Evolutionary conservation across 2,797 vertebrate species (phyloP), one percentile per base, ranked within the genome.

Genomic region (Anabacerthia variegaticeps): DNA sequence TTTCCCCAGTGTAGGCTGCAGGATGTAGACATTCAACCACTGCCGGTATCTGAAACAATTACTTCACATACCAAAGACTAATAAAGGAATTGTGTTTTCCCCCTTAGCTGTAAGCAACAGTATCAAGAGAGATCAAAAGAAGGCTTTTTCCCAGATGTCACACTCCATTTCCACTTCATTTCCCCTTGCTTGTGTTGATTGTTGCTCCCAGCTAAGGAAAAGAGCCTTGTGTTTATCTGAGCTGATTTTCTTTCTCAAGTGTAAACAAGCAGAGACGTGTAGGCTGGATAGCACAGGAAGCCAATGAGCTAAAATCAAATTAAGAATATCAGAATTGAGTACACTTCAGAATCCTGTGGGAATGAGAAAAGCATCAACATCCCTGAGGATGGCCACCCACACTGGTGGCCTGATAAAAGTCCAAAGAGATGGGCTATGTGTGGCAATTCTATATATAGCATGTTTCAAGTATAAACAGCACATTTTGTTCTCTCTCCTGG

Each of bases 101-200:
- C 84, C 61, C 49, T 89, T 77, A 88, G 63, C 76, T 69, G 82
- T 81, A 93, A 73, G 22, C 51, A 93, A 75, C 28, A 85, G 51
- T 74, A 92, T 66, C 68, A 71, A 63, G 59, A 85, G 56, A 66
- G 43, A 94, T 86, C 44, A 95, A 93, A 88, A 48, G 34, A 92
- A 95, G 17, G 26, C 32, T 97, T 94, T 89, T 71, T 28, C 58
- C 48, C 32, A 78, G 69, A 90, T 88, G 66, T 86, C 63, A 78
- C 75, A 66, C 69, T 95, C 85, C 51, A 49, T 96, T 96, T 93
- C 91, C 79, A 84, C 82, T 96, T 93, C 27, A 92, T 93, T 95
- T 93, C 87, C 62, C 73, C 63, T 83, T 80, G 32, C 66, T 88
- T 85, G 46, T 6, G 82, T 95, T 92, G 88, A 89, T 22, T 88